Base-by-base conservation (phyloP, 2,888 invertebrate genomes). In the Caenorhabditis sp. region DNA sequence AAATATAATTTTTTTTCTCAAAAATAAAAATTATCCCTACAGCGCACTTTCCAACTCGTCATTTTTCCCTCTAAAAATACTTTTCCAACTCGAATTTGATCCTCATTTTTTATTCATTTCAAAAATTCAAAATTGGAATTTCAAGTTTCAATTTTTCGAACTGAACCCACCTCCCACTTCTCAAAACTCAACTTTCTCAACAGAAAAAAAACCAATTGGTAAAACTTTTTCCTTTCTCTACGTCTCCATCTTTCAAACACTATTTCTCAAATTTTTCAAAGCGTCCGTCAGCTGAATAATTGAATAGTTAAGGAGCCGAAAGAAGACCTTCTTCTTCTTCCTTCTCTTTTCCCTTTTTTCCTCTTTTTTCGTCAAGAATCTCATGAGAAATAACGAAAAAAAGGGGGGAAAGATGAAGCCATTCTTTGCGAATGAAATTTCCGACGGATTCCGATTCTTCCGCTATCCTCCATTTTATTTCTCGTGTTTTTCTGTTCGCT, bases 271-370 rank as follows among this genome's bases (percentile, higher is more conserved):
- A 9, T 56, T 56, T 35, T 35, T 35, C 22, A 22, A 32, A 3
- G n/a, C n/a, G n/a, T 51, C 18, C 53, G 18, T 65, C 22, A 51
- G 5, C 55, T 47, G 58, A 68, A 58, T 68, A 68, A 68, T 68
- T 68, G 60, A 69, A 56, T 69, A 56, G 44, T 20, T 56, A 32
- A 55, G 32, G 32, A 55, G 55, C n/a, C 28, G 55, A 55, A n/a
- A 28, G 55, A 26, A 26, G 26, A 60, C 20, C 28, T 6, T 18
- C 40, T 28, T 68, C 56, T 67, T 55, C 37, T 24, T 32, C 44
- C 55, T 67, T 24, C 40, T 40, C 51, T 67, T n/a, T n/a, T n/a
- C n/a, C 13, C 20, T n/a, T 37, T 1, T 65, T 53, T 35, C n/a
- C n/a, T n/a, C n/a, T n/a, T n/a, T n/a, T n/a, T n/a, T n/a, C n/a